These are phyloP conservation scores for Wiebesia pumilae DNA, from an alignment of 1,140 invertebrate genomes.

Conservation along the genomic window DNA sequence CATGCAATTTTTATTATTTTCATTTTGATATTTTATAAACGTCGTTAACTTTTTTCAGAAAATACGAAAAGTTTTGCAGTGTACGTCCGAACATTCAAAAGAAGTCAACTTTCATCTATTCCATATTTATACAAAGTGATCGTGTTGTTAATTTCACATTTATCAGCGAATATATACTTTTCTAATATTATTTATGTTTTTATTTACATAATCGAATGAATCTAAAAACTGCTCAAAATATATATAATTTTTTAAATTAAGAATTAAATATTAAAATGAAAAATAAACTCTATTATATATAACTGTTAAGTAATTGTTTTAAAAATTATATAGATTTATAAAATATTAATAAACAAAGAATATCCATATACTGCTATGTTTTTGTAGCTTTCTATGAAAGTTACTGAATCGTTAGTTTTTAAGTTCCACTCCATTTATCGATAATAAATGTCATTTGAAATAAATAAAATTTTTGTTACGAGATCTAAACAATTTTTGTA, in stretches of 20 bases:
- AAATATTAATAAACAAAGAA: no score
- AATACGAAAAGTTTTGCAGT: background rate
- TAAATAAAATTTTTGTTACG: no score
- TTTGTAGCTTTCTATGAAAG: no score
- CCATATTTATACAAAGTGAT: background rate
- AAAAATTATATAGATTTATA: no score
- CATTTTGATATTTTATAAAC: background rate
- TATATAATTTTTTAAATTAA: background rate
- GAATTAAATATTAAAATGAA: no score
- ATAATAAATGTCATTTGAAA: no score
- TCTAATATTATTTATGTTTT: background rate
- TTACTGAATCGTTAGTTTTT: no score
- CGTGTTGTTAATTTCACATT: slow-evolving; percentile 15
- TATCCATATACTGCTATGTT: no score
- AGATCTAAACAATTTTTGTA: no score
- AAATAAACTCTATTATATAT: no score
- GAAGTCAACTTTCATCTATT: background rate
- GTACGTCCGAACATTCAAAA: background rate
- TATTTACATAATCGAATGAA: background rate
- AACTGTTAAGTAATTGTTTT: no score
- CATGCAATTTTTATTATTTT: background rate
- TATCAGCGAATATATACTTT: background rate
- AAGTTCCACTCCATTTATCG: no score
- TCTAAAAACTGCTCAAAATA: background rate
- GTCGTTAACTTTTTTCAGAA: background rate